These are phyloP conservation scores for Eupithecia abbreviata DNA, from an alignment of 2,888 invertebrate genomes.

Conservation along the genomic window DNA sequence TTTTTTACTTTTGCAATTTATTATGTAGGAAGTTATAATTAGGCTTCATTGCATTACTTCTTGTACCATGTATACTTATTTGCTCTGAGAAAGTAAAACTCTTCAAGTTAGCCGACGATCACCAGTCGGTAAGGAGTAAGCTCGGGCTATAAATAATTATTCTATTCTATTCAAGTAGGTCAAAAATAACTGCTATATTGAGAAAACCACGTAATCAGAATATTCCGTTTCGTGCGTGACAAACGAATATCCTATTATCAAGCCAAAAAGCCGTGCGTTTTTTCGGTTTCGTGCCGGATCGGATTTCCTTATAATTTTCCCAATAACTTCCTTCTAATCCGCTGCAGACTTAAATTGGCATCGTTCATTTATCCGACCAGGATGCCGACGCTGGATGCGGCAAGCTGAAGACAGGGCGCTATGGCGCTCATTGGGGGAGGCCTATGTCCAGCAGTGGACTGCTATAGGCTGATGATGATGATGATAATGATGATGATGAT, in stretches of 20 bases:
- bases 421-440: too few species aligned
- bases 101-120: too few species aligned
- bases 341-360: too few species aligned
- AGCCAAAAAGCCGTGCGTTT: constrained; percentile 9
- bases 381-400: too few species aligned
- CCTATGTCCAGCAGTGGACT: too few species aligned
- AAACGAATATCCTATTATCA: constrained; percentile 4
- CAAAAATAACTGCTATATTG: not conserved
- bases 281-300: constrained; percentile 21
- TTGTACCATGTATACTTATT: not conserved
- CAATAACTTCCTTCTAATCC: constrained; percentile 26
- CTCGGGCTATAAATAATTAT: too few species aligned
- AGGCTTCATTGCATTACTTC: not conserved
- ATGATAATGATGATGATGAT: too few species aligned
- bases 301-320: constrained; percentile 26
- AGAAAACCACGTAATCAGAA: not conserved
- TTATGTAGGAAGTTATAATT: not conserved
- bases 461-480: too few species aligned
- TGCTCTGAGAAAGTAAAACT: not conserved
- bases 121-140: too few species aligned
- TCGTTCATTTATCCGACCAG: too few species aligned
- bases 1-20: not conserved
- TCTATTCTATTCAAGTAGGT: not conserved
- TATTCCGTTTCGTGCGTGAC: not conserved
- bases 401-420: too few species aligned